phyloP scores from a whole-genome alignment of 2,888 invertebrate species.

The Scaptomyza parva region DNA sequence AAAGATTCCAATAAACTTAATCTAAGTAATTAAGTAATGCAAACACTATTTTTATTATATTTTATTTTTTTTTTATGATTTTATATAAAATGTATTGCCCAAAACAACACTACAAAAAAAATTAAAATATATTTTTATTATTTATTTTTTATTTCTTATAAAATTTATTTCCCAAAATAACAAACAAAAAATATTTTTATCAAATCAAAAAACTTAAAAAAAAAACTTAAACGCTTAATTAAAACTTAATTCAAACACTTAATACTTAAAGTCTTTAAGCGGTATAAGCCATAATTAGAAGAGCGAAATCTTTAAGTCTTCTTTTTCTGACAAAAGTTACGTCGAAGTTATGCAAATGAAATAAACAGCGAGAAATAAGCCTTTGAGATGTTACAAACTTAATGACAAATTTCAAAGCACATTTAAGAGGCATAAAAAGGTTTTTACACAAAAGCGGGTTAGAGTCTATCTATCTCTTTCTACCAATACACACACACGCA shows the following conservation, averaged over 20 bases:
- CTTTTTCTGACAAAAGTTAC: not conserved
- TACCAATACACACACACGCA: no score
- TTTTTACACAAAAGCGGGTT: constrained; percentile 38
- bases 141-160: no score
- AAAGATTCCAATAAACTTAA: no score
- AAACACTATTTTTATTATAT: no score
- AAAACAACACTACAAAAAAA: no score
- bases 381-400: constrained; percentile 35
- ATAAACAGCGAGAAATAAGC: constrained; percentile 24
- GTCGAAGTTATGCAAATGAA: constrained; percentile 35
- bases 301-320: not conserved
- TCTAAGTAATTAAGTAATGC: no score
- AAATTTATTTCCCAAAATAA: no score
- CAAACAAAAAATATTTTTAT: no score
- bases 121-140: no score
- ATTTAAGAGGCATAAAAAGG: constrained; percentile 48
- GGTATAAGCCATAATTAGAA: not conserved
- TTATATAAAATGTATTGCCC: no score
- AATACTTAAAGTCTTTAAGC: not conserved
- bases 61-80: no score
- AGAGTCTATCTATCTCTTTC: constrained; percentile 14
- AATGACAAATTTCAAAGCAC: constrained; percentile 49
- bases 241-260: not conserved
- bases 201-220: no score
- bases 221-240: not conserved